Percentiles rank a stretch among this genome's conserved stretches.
Conservation (phyloP, 2,113 vertebrate species). For the Corvus cornix region DNA sequence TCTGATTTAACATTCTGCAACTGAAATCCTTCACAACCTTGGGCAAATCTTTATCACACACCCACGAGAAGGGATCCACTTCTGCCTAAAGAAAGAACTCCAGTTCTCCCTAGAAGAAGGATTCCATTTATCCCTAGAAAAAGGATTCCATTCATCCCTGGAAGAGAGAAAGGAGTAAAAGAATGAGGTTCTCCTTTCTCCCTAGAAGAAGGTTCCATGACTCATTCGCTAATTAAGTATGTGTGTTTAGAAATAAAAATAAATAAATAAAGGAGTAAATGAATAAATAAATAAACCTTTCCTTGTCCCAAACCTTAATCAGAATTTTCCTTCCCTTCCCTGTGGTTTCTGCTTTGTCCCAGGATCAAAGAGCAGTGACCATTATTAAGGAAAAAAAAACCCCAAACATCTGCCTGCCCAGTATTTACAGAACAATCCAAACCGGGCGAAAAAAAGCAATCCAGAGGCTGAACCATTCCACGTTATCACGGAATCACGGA, state of each 20-base stretch:
- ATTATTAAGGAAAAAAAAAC: background rate
- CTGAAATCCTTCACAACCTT: fast-evolving
- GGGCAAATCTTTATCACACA: background rate
- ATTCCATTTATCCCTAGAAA: background rate
- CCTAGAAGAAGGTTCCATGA: background rate
- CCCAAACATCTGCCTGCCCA: background rate
- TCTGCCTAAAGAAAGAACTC: background rate
- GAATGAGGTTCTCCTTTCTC: background rate
- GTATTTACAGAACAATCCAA: background rate
- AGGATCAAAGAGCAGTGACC: background rate
- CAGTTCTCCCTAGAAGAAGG: background rate
- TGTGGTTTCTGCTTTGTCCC: background rate
- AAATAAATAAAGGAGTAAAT: background rate
- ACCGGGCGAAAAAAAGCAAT: background rate
- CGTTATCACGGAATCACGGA: fast-evolving
- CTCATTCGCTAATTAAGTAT: background rate
- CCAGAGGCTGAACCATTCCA: background rate
- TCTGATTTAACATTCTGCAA: background rate
- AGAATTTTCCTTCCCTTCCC: background rate
- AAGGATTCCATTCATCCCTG: background rate
- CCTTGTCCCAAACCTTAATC: background rate
- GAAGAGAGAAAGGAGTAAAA: background rate
- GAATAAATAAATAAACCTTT: background rate
- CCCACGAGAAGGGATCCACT: background rate
- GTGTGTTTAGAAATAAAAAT: background rate